Evolutionary conservation across 1,140 invertebrate genomes (phyloP).

Genomic region (Scaptomyza graminum): DNA sequence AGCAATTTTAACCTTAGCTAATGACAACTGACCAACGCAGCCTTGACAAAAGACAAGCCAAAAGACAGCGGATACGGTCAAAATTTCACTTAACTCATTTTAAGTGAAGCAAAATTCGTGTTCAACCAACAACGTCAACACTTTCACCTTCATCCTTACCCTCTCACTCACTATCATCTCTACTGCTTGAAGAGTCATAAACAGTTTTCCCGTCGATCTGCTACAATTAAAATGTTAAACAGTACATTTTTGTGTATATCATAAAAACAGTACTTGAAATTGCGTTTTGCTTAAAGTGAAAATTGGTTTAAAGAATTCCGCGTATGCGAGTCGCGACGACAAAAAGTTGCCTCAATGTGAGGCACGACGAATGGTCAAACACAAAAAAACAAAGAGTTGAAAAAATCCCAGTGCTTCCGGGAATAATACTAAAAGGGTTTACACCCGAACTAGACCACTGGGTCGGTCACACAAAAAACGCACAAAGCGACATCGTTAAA

Average conservation of each 20-base stretch:
- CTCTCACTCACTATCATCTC: background rate
- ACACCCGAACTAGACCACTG: conserved; percentile 75
- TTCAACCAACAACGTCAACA: conserved; percentile 56
- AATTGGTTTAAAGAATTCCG: conserved; percentile 41
- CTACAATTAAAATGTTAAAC: conserved; percentile 82
- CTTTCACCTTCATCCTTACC: conserved; percentile 52
- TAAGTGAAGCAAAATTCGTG: conserved; percentile 19
- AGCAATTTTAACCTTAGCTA: conserved; percentile 71
- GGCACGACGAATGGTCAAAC: conserved; percentile 62
- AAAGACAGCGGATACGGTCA: conserved; percentile 17
- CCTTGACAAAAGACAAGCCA: conserved; percentile 59
- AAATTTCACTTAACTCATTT: conserved; percentile 19
- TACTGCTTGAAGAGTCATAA: conserved; percentile 34
- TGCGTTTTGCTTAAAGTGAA: conserved; percentile 48
- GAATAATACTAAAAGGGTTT: conserved; percentile 34
- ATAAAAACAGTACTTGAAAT: conserved; percentile 58
- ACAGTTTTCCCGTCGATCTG: conserved; percentile 32
- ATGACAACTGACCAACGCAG: conserved; percentile 53
- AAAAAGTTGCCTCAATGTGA: conserved; percentile 70
- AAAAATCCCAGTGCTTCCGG: conserved; percentile 17
- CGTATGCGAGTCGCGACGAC: conserved; percentile 30
- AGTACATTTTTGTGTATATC: conserved; percentile 50
- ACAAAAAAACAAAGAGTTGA: conserved; percentile 35
- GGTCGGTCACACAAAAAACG: conserved; percentile 58
- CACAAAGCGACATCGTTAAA: conserved; percentile 65